Evolutionary conservation across 2,888 invertebrate genomes (phyloP).

Genomic region (Meliscaeva auricollis): DNA sequence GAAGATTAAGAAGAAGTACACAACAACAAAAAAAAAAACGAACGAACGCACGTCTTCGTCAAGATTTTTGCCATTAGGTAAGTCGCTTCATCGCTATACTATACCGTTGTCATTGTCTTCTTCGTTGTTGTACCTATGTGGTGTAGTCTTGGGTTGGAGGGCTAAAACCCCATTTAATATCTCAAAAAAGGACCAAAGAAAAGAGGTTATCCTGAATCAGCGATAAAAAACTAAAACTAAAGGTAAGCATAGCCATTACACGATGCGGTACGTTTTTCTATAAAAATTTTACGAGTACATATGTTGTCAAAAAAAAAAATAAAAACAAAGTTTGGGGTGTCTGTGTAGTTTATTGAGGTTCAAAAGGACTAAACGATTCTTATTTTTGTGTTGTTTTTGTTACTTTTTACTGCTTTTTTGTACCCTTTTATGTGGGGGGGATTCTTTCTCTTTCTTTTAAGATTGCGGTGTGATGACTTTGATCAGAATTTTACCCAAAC

Average conservation of each 20-base stretch:
- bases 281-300: slow-evolving; percentile 61
- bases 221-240: slow-evolving; percentile 67
- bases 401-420: slow-evolving; percentile 17
- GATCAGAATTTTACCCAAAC: slow-evolving; percentile 58
- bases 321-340: slow-evolving; percentile 23
- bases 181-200: slow-evolving; percentile 23
- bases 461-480: slow-evolving; percentile 67
- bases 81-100: neutral
- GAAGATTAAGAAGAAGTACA: no score
- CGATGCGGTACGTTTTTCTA: slow-evolving; percentile 61
- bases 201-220: slow-evolving; percentile 64
- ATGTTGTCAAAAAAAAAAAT: slow-evolving; percentile 63
- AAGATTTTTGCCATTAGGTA: slow-evolving; percentile 39
- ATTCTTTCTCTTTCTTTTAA: slow-evolving; percentile 30
- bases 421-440: slow-evolving; percentile 53
- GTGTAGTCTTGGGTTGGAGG: neutral
- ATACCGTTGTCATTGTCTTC: neutral
- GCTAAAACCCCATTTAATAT: neutral
- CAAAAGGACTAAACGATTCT: slow-evolving; percentile 22
- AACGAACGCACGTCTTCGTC: slow-evolving; percentile 35
- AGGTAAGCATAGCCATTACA: slow-evolving; percentile 57
- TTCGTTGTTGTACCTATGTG: neutral
- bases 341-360: slow-evolving; percentile 57
- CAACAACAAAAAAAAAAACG: neutral
- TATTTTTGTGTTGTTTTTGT: slow-evolving; percentile 11